These are phyloP conservation scores for Teleopsis dalmanni DNA, from an alignment of 1,140 invertebrate genomes.

Conservation along the genomic window DNA sequence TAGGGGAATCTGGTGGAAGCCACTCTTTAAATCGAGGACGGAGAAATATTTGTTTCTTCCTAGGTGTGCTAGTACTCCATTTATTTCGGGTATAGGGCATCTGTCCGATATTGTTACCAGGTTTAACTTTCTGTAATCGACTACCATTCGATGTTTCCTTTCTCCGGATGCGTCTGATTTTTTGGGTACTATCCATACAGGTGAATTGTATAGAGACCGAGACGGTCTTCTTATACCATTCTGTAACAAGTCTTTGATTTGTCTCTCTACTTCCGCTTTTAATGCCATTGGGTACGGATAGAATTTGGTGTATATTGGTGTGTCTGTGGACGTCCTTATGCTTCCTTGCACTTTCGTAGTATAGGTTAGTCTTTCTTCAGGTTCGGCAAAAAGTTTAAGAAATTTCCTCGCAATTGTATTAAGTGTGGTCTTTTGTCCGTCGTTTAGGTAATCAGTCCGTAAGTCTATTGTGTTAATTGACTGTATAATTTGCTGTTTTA, in stretches of 20 bases:
- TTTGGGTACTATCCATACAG: slow-evolving; percentile 17
- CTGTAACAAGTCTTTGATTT: slow-evolving; percentile 15
- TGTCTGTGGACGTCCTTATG: slow-evolving; percentile 15
- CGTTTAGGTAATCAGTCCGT: slow-evolving; percentile 1
- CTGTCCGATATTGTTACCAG: slow-evolving; percentile 35
- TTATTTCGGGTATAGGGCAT: slow-evolving; percentile 49
- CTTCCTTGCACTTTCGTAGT: slow-evolving; percentile 16
- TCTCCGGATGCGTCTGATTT: slow-evolving; percentile 19
- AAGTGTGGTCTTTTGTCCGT: not conserved
- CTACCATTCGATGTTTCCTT: slow-evolving; percentile 32
- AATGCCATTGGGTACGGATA: slow-evolving; percentile 15
- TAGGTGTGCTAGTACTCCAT: slow-evolving; percentile 43
- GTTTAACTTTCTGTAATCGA: slow-evolving; percentile 38
- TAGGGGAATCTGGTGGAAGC: slow-evolving; percentile 47
- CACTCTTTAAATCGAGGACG: slow-evolving; percentile 44
- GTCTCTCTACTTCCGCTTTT: slow-evolving; percentile 14
- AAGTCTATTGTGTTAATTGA: slow-evolving; percentile 14
- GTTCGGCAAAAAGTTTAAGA: slow-evolving; percentile 13
- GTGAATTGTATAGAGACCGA: slow-evolving; percentile 17
- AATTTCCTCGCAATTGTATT: not conserved
- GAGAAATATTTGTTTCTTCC: slow-evolving; percentile 40
- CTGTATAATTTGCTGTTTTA: slow-evolving; percentile 3
- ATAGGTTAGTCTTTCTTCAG: slow-evolving; percentile 14
- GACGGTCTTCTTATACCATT: slow-evolving; percentile 17
- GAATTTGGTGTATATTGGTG: slow-evolving; percentile 16